These are phyloP conservation scores for Poecilia velifera DNA, from an alignment of 2,797 vertebrate genomes.

Conservation along the genomic window DNA sequence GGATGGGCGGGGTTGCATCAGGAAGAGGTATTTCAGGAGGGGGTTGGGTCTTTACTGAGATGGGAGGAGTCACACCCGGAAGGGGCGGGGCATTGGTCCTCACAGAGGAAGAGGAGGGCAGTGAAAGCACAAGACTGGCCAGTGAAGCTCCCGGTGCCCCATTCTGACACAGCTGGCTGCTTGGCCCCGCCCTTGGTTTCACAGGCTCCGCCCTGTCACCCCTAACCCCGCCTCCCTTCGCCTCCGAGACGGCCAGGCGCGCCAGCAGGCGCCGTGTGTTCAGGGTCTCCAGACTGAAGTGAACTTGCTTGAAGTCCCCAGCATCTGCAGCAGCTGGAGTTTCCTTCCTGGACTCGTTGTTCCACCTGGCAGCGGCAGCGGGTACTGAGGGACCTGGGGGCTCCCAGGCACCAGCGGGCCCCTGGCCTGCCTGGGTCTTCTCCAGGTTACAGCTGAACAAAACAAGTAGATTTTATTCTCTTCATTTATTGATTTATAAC, in stretches of 20 bases:
- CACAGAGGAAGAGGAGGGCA: conserved; percentile 36
- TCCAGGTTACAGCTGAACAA: conserved; percentile 69
- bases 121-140: conserved; percentile 42
- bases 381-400: conserved; percentile 30
- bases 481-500: too few relatives aligned
- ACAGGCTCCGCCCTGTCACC: background rate
- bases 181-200: background rate
- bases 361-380: conserved; percentile 74
- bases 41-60: background rate
- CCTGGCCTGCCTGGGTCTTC: conserved; percentile 34
- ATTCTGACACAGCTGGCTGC: conserved; percentile 67
- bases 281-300: conserved; percentile 83
- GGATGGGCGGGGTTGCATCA: background rate
- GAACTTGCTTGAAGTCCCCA: conserved; percentile 77
- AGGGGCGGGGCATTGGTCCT: conserved; percentile 7
- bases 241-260: conserved; percentile 28
- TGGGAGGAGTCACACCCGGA: background rate
- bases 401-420: background rate
- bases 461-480: background rate
- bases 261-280: conserved; percentile 77
- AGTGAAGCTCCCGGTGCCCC: conserved; percentile 68
- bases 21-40: background rate
- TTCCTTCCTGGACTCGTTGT: conserved; percentile 60
- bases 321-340: conserved; percentile 44
- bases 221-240: background rate